Base-by-base conservation (phyloP, 2,113 vertebrate genomes). In the Parotia lawesii region DNA sequence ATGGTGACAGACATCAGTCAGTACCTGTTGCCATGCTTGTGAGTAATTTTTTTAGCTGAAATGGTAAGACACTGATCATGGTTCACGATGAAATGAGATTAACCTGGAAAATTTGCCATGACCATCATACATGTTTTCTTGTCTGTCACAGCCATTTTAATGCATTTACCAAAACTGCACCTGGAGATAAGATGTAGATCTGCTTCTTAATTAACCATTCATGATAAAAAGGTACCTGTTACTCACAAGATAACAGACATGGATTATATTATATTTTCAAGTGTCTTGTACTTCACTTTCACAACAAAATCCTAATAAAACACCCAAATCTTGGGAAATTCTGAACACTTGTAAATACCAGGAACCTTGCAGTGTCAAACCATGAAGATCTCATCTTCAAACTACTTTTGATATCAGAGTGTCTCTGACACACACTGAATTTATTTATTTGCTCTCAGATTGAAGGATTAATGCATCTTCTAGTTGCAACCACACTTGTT, bases 401-500 rank as follows among this genome's bases (percentile, higher is more conserved):
- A 64, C 1, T 6, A 7, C 5, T 50, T 65, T 83, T 73, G 18
- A 50, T 54, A 9, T 61, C 54, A 66, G 8, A 6, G 5, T 45
- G 7, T 23, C 15, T 85, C 40, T 83, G 27, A 53, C 15, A 27
- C 8, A 9, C 0, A 0, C 3, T 24, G 11, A 65, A 48, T 0
- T 20, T 27, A 1, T 33, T 21, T 28, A 10, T 29, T 77, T 45
- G 7, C 0, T 70, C 79, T 88, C 35, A 25, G 7, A 17, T 62
- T 80, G 25, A 90, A 76, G 11, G 15, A 45, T 65, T 70, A 61
- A 42, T 69, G 8, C 13, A 45, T 45, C 6, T 76, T 50, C 33
- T 31, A 6, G 2, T 45, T 79, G 25, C 50, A 65, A 57, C 4
- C 18, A 38, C 2, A 15, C n/a, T 78, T 74, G 5, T 62, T 94